Evolutionary conservation across 2,113 vertebrate species (phyloP), one percentile per base, ranked within the genome.

Genomic region (Perca flavescens): DNA sequence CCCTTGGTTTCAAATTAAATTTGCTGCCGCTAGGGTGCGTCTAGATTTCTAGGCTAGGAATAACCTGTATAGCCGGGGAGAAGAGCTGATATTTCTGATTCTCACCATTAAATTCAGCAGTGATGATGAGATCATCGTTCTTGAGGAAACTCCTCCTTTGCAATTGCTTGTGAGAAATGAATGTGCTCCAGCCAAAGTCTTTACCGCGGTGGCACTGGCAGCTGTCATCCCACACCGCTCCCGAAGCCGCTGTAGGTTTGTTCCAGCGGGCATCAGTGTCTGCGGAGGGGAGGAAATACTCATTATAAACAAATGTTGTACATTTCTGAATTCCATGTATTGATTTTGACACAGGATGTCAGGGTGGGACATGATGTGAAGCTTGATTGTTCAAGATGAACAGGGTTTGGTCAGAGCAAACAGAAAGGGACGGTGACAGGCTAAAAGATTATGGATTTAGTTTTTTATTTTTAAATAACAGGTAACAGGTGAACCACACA

Each of bases 111-210:
- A 98, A 97, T 86, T 97, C 94, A 70, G 93, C 93, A 43, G 96
- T 96, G 63, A 99, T 91, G 74, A 98, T 97, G 43, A 99, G 93
- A 85, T 97, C 94, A 4, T 96, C 84, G 10, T 97, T 96, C 88
- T 97, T 98, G 36, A 99, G 92, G 89, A 96, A 98, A 85, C 64
- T 96, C 74, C 92, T 96, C 22, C 79, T 92, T 3, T 63, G 89
- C 69, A 99, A 60, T 28, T 97, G 92, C 5, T 89, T 74, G 74
- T 97, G 96, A 19, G 96, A 96, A 19, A 98, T 95, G 87, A 97
- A 95, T 0, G 9, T 93, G 28, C 0, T 66, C 97, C 97, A 97
- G 0, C 97, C 97, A 36, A 2, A 69, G n/a, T 82, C 4, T 0
- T 0, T 0, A 25, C 88, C 92, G 65, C 95, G 93, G 19, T 80